These are phyloP conservation scores for Steinernema feltiae DNA, from an alignment of 1,140 invertebrate genomes.

Conservation along the genomic window DNA sequence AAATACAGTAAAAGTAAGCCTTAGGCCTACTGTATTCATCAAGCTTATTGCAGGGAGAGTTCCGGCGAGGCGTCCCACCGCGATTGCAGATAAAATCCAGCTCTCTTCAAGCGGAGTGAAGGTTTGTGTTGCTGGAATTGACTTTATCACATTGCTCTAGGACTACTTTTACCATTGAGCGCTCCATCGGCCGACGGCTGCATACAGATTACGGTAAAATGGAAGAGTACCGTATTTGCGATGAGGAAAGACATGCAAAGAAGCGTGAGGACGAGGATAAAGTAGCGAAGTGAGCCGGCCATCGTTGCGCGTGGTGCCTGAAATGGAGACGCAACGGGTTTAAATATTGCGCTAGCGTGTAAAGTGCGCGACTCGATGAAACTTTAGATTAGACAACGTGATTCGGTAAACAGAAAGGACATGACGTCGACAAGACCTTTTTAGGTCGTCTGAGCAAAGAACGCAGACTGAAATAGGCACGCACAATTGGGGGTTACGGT, in stretches of 20 bases:
- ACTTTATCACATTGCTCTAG: not conserved
- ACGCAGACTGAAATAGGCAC: too few relatives aligned
- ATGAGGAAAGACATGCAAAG: conserved; percentile 2
- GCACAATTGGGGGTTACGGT: too few relatives aligned
- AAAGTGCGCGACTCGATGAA: too few relatives aligned
- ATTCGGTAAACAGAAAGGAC: too few relatives aligned
- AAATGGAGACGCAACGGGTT: too few relatives aligned
- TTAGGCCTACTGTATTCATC: not conserved
- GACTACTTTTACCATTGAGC: not conserved
- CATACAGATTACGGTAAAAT: not conserved
- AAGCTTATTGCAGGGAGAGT: not conserved
- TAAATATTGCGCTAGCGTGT: too few relatives aligned
- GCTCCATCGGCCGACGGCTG: not conserved
- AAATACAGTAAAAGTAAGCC: not conserved
- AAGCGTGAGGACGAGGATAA: not conserved
- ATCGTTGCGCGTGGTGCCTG: not conserved
- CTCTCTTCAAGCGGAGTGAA: not conserved
- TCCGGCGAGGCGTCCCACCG: not conserved
- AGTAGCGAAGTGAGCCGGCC: not conserved
- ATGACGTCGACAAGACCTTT: too few relatives aligned
- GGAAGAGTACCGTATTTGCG: conserved; percentile 6
- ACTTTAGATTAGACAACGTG: too few relatives aligned
- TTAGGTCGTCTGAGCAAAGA: too few relatives aligned
- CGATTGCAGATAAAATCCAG: not conserved
- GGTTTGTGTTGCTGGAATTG: not conserved